Conservation (phyloP, 2,113 vertebrate genomes). For the Nothobranchius kuhntae region DNA sequence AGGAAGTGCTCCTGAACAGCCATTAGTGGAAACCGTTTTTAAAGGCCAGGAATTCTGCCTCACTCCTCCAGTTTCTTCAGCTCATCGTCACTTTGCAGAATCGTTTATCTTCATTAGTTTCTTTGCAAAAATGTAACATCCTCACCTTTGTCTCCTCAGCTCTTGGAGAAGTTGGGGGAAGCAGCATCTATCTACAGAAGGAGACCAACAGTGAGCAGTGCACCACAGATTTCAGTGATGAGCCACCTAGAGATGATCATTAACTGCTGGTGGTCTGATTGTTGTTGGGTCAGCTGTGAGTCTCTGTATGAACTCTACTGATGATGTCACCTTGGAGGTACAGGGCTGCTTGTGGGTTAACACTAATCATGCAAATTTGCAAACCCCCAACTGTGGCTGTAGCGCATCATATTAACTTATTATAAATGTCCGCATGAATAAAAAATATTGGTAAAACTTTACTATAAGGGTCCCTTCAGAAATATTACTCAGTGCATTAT, state of each 20-base stretch:
- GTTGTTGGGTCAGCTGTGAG: slow-evolving; percentile 40
- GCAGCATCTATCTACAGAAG: slow-evolving; percentile 28
- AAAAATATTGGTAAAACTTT: too few relatives aligned
- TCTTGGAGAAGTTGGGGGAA: slow-evolving; percentile 1
- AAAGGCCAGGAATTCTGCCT: slow-evolving; percentile 16
- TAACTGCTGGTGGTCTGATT: slow-evolving; percentile 36
- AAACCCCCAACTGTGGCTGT: too few relatives aligned
- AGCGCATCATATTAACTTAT: too few relatives aligned
- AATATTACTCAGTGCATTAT: too few relatives aligned
- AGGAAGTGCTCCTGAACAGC: slow-evolving; percentile 19
- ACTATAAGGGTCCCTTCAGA: too few relatives aligned
- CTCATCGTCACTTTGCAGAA: slow-evolving; percentile 14
- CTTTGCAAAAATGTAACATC: slow-evolving; percentile 26
- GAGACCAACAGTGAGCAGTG: slow-evolving; percentile 24
- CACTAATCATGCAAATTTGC: not conserved
- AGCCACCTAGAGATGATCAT: slow-evolving; percentile 52
- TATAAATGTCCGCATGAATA: too few relatives aligned
- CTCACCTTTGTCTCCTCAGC: slow-evolving; percentile 12
- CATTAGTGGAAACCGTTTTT: slow-evolving; percentile 38
- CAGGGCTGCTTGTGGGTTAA: not conserved
- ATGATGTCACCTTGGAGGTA: slow-evolving; percentile 20
- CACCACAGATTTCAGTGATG: slow-evolving; percentile 28
- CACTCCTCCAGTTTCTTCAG: slow-evolving; percentile 18
- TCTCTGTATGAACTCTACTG: slow-evolving; percentile 8
- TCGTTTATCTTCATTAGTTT: slow-evolving; percentile 59